phyloP scores from a whole-genome alignment of 1,140 invertebrate species.

The Colletes gigas region DNA sequence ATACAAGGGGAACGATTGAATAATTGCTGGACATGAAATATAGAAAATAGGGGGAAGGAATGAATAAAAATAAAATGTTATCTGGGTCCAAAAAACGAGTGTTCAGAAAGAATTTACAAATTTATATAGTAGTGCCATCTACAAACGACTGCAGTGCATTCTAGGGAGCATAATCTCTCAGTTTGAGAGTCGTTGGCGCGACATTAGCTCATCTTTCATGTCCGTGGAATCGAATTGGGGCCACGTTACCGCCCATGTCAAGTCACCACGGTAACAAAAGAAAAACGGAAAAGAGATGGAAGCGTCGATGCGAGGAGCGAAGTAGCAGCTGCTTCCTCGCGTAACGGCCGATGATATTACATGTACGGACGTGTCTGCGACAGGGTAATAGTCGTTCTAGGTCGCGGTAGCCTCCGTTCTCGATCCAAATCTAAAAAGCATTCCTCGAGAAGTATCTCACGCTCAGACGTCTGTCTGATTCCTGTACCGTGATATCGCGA shows the following conservation, averaged over 20 bases:
- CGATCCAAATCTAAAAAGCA: conserved; percentile 9
- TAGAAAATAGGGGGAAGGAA: no score
- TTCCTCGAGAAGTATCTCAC: not conserved
- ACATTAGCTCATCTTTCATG: not conserved
- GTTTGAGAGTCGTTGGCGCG: not conserved
- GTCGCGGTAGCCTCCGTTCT: not conserved
- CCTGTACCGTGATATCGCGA: conserved; percentile 5
- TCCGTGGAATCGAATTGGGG: not conserved
- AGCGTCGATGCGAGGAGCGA: not conserved
- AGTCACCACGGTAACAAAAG: not conserved
- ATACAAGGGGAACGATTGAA: no score
- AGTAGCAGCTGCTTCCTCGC: conserved; percentile 6
- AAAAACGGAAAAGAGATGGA: not conserved
- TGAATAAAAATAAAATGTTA: no score
- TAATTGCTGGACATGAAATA: no score
- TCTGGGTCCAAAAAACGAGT: no score
- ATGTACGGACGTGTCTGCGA: conserved; percentile 9
- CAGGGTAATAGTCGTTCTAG: conserved; percentile 8
- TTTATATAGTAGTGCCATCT: no score
- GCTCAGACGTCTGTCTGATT: not conserved
- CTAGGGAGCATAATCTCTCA: no score
- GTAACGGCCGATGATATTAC: conserved; percentile 33
- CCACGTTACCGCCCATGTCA: conserved; percentile 1
- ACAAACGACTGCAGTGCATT: no score
- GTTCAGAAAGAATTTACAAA: no score